Percentiles rank a stretch among this genome's conserved stretches.
phyloP scores from a whole-genome alignment of 2,797 vertebrate genomes.

The Linurgus olivaceus region DNA sequence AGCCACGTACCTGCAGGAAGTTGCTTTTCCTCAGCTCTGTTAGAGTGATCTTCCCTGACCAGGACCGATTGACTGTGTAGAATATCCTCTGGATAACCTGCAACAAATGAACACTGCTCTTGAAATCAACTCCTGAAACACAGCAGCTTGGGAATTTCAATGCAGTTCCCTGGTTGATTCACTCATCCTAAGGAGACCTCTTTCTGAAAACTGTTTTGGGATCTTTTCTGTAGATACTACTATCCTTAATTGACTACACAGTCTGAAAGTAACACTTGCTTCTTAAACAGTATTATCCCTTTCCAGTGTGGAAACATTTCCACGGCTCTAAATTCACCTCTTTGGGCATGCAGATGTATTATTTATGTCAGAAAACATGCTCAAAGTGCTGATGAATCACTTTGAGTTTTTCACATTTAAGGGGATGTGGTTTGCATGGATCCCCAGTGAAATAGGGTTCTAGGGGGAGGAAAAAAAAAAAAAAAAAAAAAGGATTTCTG shows the following conservation, averaged over 20 bases:
- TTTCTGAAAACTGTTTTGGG: not conserved
- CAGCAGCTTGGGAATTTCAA: not conserved
- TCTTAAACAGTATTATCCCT: not conserved
- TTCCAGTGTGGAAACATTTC: not conserved
- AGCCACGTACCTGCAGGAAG: constrained; percentile 88
- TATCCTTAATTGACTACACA: not conserved
- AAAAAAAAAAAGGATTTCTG: not conserved
- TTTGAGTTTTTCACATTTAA: not conserved
- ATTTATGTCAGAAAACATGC: not conserved
- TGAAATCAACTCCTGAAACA: not conserved
- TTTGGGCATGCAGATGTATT: not conserved
- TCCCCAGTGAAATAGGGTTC: not conserved
- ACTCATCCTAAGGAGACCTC: not conserved
- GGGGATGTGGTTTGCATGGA: not conserved
- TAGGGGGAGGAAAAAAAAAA: too few species aligned
- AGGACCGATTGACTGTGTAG: constrained; percentile 97
- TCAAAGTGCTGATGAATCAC: not conserved
- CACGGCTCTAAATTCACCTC: not conserved
- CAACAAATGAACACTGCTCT: constrained; percentile 54
- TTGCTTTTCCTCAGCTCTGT: constrained; percentile 96
- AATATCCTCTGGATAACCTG: constrained; percentile 99
- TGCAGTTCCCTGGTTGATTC: not conserved
- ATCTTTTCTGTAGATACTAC: not conserved
- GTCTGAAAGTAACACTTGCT: not conserved
- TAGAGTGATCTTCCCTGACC: constrained; percentile 92